Evolutionary conservation across 2,888 invertebrate genomes (phyloP), one percentile per base, ranked within the genome.

Genomic region (Chrysina gloriosa): DNA sequence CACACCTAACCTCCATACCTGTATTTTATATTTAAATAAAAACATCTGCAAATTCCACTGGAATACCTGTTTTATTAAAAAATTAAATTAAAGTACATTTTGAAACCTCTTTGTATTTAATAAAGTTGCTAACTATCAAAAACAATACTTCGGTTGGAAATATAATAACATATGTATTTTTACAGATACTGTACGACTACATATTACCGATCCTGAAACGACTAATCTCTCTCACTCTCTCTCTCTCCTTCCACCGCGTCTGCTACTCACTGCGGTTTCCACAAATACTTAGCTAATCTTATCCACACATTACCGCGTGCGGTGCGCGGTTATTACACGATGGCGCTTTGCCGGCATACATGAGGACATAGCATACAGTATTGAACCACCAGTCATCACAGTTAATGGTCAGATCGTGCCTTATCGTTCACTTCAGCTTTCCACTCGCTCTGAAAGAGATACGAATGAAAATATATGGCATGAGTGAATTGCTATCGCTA

Each of bases 331-430:
- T 72, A 73, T 76, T 76, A 73, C 72, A 74, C 74, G 76, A 77
- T 73, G 73, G 73, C 71, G 73, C 73, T 73, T 27, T 23, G 47
- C 31, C 21, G 68, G 52, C 42, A 34, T 50, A 56, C 52, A 58
- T 68, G 54, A 29, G 5, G 48, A 54, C 66, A 63, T 72, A 73
- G 75, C 76, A 71, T 48, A 65, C 73, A 72, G 76, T 75, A 72
- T 63, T 69, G 74, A 77, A 77, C 77, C 75, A 76, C 78, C 74
- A 78, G 77, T 78, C 77, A 78, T 79, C 80, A 58, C 78, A 75
- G 71, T 74, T 79, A 80, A 81, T 79, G 78, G 80, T 72, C 72
- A 74, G 74, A 78, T 78, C 81, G 81, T 81, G 81, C 80, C 79
- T 80, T 81, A 81, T 81, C 81, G 79, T 74, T 68, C 65, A 68